Evolutionary conservation across 2,113 vertebrate species (phyloP), one percentile per base, ranked within the genome.

Genomic region (Rhinogobius similis): DNA sequence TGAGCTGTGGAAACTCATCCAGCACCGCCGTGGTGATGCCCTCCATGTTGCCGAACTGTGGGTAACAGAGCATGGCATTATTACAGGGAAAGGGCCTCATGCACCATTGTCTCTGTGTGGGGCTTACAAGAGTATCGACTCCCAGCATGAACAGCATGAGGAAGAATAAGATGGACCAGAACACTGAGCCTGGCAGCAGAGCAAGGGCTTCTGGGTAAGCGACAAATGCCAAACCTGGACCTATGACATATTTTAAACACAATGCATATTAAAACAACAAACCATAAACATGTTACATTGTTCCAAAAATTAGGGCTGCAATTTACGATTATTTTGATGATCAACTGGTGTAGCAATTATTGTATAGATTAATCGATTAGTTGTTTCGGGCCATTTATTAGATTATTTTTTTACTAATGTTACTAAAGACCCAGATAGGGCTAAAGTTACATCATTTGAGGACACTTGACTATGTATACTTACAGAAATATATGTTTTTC

Each of bases 41-140:
- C 75, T 95, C 94, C 91, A 95, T 93, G 88, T 94, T 95, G n/a
- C 94, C 94, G 83, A 95, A 95, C 94, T 95, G 84, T 55, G 44
- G 73, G 18, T 26, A 14, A 78, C 26, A 76, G 21, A 13, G 65
- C 29, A 70, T 53, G 18, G 12, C 26, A 23, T 41, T 10, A 48
- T 7, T 53, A 62, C 10, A 20, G 14, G 5, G 5, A 69, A 16
- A 2, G 1, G 18, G 23, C 58, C 53, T 11, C 0, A 0, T 0
- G 2, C 1, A 16, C 10, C 21, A 64, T 52, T 75, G 55, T 73
- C 62, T 41, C 29, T 13, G 38, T 43, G 8, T 21, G 27, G 7
- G 13, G 48, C 83, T 91, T 84, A 95, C 94, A 88, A 95, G 81
- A 23, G 93, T 95, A 75, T 95, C 94, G 9, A 95, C 63, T 27